Evolutionary conservation across 1,140 invertebrate species (phyloP).

Genomic region (Nasonia longicornis): DNA sequence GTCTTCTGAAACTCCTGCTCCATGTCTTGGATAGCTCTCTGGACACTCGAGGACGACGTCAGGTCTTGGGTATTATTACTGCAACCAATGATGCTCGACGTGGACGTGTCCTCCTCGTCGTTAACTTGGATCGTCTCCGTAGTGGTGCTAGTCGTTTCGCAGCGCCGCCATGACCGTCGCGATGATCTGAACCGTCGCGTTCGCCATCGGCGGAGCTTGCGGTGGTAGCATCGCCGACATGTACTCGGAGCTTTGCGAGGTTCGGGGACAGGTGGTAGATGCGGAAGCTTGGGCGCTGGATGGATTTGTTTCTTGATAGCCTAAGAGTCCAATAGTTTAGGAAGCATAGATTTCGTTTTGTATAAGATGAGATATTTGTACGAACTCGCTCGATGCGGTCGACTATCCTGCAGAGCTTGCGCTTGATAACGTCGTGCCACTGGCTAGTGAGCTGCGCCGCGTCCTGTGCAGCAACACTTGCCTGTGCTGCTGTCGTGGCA

Average conservation of each 20-base stretch:
- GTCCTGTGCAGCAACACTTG: background rate
- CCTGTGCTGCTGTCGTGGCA: background rate
- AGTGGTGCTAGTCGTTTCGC: background rate
- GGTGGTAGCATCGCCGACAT: background rate
- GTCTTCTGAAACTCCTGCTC: background rate
- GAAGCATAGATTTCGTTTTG: background rate
- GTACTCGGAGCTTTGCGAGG: background rate
- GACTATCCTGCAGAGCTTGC: background rate
- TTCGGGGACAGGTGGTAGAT: background rate
- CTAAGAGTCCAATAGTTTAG: background rate
- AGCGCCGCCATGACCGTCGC: background rate
- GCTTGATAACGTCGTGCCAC: background rate
- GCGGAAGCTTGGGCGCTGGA: background rate
- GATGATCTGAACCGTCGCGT: background rate
- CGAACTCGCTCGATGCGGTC: background rate
- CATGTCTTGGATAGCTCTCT: slow-evolving; percentile 2
- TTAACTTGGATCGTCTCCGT: background rate
- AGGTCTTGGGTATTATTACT: background rate
- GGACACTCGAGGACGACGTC: too few relatives aligned
- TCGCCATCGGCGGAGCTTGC: background rate
- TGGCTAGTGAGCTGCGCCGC: background rate
- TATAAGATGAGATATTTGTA: background rate
- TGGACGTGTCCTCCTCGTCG: background rate
- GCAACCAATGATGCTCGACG: background rate
- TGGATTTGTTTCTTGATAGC: background rate